phyloP scores from a whole-genome alignment of 1,140 invertebrate genomes.

The Helicoverpa armigera region DNA sequence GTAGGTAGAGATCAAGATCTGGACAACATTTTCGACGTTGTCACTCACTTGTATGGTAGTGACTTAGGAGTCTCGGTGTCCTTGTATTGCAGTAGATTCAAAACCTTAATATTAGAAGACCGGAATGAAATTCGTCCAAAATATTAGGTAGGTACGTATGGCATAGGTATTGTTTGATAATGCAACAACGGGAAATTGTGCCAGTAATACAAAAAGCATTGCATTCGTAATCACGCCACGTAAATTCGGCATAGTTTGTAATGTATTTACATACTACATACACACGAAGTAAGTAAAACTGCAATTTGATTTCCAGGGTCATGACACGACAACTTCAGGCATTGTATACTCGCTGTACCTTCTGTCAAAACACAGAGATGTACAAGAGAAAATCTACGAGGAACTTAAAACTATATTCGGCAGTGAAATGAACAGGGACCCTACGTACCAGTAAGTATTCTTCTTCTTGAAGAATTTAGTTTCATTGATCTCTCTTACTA shows the following conservation, averaged over 20 bases:
- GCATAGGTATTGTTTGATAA: too few species aligned
- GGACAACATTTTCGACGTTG: background rate
- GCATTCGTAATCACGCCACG: too few species aligned
- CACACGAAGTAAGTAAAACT: too few species aligned
- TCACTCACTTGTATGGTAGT: background rate
- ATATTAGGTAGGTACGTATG: too few species aligned
- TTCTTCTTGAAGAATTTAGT: background rate
- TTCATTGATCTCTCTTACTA: background rate
- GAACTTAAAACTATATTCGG: constrained; percentile 85
- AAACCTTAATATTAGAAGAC: background rate
- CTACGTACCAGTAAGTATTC: constrained; percentile 77
- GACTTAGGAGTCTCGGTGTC: background rate
- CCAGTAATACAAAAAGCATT: too few species aligned
- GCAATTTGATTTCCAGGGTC: constrained; percentile 85
- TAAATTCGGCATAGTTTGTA: too few species aligned
- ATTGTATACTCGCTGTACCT: constrained; percentile 86
- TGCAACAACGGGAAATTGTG: too few species aligned
- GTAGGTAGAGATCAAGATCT: too few species aligned
- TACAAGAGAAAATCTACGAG: constrained; percentile 84
- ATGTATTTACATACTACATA: too few species aligned
- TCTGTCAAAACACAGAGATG: constrained; percentile 85
- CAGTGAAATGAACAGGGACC: constrained; percentile 77
- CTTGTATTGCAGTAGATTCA: background rate
- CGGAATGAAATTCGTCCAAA: too few species aligned
- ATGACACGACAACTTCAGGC: constrained; percentile 92